These are phyloP conservation scores for Masticophis lateralis DNA, from an alignment of 2,797 vertebrate species.

Conservation along the genomic window DNA sequence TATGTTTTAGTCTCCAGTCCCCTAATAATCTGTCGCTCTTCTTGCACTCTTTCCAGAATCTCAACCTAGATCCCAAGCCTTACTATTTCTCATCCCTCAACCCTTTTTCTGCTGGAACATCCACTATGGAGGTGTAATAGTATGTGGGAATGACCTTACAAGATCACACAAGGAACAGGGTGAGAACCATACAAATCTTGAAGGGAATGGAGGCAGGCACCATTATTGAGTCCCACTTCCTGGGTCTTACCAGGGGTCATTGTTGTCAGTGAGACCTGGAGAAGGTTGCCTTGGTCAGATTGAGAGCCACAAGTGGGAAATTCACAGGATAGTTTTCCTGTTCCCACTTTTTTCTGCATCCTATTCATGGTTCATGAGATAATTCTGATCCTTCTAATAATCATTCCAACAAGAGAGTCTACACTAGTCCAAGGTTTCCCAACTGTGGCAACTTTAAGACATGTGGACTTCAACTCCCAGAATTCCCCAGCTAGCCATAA, in stretches of 20 bases:
- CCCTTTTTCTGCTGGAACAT: neutral
- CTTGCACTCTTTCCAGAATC: no score
- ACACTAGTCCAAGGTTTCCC: neutral
- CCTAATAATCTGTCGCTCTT: no score
- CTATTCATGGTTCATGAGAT: neutral
- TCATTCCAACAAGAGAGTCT: neutral
- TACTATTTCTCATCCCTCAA: neutral
- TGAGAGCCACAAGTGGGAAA: neutral
- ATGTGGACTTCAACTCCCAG: neutral
- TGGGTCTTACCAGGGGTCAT: neutral
- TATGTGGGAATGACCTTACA: neutral
- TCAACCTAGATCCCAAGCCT: neutral
- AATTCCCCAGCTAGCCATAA: neutral
- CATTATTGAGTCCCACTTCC: neutral
- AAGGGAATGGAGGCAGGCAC: neutral
- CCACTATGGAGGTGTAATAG: neutral
- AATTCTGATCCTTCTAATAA: neutral
- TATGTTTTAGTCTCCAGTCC: no score
- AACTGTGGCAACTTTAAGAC: neutral
- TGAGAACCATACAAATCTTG: neutral
- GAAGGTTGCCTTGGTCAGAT: neutral
- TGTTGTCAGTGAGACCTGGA: neutral
- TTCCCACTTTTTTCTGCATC: neutral
- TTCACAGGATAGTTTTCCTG: neutral
- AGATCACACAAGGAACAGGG: neutral